Conservation (phyloP, 2,888 invertebrate genomes). For the Megamerina dolium region DNA sequence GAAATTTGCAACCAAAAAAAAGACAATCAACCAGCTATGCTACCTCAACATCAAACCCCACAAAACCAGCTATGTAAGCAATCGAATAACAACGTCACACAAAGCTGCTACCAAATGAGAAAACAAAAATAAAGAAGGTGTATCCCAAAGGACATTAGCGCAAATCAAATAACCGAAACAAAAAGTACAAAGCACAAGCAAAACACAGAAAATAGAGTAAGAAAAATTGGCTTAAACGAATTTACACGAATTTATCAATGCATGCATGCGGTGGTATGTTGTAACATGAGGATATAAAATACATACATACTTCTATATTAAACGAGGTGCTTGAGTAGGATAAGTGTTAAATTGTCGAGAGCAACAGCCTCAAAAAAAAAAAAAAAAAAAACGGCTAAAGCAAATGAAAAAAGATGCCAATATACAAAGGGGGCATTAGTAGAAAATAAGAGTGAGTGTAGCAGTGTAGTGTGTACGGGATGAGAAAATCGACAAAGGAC, state of each 20-base stretch:
- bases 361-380: conserved; percentile 3
- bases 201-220: conserved; percentile 4
- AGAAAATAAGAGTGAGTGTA: too few species aligned
- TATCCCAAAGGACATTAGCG: conserved; percentile 35
- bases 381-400: conserved; percentile 2
- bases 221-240: conserved; percentile 40
- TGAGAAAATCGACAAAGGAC: conserved; percentile 5
- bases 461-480: too few species aligned
- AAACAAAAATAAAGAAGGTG: conserved; percentile 12
- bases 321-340: too few species aligned
- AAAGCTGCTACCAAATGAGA: conserved; percentile 1
- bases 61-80: conserved; percentile 1
- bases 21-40: background rate
- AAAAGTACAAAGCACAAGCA: background rate
- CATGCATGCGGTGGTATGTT: background rate
- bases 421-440: background rate
- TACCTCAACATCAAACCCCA: background rate
- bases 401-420: background rate
- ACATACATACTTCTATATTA: too few species aligned
- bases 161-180: background rate
- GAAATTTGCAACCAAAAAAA: too few species aligned
- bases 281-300: background rate
- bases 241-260: conserved; percentile 39
- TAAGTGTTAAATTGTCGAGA: background rate
- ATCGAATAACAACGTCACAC: background rate